Percentiles rank a stretch among this genome's conserved stretches.
Evolutionary conservation across 2,113 vertebrate species (phyloP).

Genomic region (Gymnarchus niloticus): DNA sequence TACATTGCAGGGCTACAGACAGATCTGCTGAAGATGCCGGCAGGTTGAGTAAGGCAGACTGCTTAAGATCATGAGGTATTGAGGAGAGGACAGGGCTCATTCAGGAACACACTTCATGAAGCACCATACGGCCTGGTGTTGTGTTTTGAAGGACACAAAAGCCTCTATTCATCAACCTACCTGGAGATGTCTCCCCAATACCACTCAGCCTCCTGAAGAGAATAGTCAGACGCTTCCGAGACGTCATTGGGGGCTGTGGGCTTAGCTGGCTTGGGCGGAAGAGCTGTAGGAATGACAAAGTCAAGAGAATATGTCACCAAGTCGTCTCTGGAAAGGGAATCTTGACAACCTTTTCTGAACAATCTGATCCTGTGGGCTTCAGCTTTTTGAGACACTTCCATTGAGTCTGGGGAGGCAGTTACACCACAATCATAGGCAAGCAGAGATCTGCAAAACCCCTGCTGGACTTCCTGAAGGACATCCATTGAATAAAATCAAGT

Average conservation of each 20-base stretch:
- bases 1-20: not conserved
- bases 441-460: not conserved
- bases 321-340: not conserved
- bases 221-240: conserved; percentile 59
- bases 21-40: not conserved
- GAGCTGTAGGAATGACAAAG: conserved; percentile 64
- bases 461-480: not conserved
- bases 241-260: conserved; percentile 68
- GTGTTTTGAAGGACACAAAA: not conserved
- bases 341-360: not conserved
- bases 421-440: not conserved
- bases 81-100: not conserved
- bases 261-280: conserved; percentile 87
- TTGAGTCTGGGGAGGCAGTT: conserved; percentile 4
- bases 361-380: not conserved
- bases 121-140: not conserved
- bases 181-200: conserved; percentile 95
- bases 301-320: not conserved
- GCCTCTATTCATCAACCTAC: conserved; percentile 54
- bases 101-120: not conserved
- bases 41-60: not conserved
- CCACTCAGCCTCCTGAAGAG: conserved; percentile 88
- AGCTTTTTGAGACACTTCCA: not conserved
- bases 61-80: not conserved
- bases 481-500: not conserved